phyloP scores from a whole-genome alignment of 2,797 vertebrate genomes.

The Rachycentron canadum region DNA sequence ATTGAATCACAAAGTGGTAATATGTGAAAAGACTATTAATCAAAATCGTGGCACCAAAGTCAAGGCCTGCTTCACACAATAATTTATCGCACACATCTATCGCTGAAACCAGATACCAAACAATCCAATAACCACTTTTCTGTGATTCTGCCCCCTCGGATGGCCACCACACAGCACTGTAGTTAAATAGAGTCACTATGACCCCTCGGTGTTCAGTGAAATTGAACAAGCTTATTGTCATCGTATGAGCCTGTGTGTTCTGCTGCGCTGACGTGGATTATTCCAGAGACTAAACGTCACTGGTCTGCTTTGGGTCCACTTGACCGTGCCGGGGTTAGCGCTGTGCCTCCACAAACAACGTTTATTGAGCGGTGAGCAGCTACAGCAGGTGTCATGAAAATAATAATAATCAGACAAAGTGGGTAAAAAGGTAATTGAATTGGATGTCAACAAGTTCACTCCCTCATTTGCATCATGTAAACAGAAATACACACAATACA shows the following conservation, averaged over 20 bases:
- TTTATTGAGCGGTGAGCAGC: neutral
- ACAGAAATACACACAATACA: constrained; percentile 41
- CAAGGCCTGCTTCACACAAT: constrained; percentile 43
- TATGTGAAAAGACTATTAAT: constrained; percentile 41
- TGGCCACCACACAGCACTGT: constrained; percentile 25
- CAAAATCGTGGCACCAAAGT: constrained; percentile 36
- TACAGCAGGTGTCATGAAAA: constrained; percentile 9
- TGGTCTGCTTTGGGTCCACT: constrained; percentile 24
- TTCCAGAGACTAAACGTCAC: constrained; percentile 48
- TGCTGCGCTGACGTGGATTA: constrained; percentile 44
- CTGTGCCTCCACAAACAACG: neutral
- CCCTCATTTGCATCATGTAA: constrained; percentile 39
- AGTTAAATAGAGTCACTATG: constrained; percentile 48
- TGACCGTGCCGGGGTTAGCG: constrained; percentile 22
- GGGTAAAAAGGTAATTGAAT: neutral
- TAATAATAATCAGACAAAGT: constrained; percentile 1
- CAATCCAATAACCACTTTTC: constrained; percentile 44
- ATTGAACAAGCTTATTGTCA: constrained; percentile 61
- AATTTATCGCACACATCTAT: constrained; percentile 39
- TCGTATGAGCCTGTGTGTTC: constrained; percentile 33
- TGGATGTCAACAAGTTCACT: constrained; percentile 21
- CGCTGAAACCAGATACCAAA: constrained; percentile 39
- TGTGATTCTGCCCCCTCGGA: constrained; percentile 33
- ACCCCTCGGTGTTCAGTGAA: constrained; percentile 56
- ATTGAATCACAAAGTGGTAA: constrained; percentile 14